Evolutionary conservation across 1,140 invertebrate genomes (phyloP).

Genomic region (Sitodiplosis mosellana): DNA sequence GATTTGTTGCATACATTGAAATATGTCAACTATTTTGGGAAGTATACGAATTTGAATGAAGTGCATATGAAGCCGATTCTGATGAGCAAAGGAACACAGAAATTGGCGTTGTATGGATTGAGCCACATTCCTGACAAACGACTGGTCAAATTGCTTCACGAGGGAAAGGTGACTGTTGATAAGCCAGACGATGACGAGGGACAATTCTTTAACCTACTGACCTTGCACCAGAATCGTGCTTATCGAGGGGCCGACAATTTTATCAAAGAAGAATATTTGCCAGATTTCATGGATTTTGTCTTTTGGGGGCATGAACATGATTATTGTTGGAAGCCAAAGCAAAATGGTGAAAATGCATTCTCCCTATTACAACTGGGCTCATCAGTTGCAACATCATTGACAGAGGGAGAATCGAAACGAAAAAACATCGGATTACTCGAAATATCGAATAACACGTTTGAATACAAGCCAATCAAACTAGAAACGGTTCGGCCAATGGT

Average conservation of each 20-base stretch:
- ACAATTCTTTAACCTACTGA: constrained; percentile 74
- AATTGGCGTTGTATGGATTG: constrained; percentile 83
- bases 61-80: constrained; percentile 69
- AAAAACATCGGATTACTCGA: constrained; percentile 76
- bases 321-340: constrained; percentile 76
- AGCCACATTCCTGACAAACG: constrained; percentile 87
- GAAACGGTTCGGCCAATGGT: constrained; percentile 80
- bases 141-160: constrained; percentile 55
- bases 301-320: constrained; percentile 99
- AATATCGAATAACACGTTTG: constrained; percentile 49
- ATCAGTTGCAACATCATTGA: constrained; percentile 85
- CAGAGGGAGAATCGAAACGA: constrained; percentile 61
- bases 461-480: constrained; percentile 49
- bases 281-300: constrained; percentile 74
- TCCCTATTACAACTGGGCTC: constrained; percentile 84
- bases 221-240: constrained; percentile 90
- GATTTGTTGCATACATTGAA: constrained; percentile 74
- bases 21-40: constrained; percentile 81
- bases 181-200: constrained; percentile 34
- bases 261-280: constrained; percentile 67
- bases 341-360: constrained; percentile 47
- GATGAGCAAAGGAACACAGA: constrained; percentile 67
- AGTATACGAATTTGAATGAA: constrained; percentile 56
- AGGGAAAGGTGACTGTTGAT: constrained; percentile 57
- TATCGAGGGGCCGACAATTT: constrained; percentile 58